A percentile compares a stretch with the other conserved stretches of the same genome.
Evolutionary conservation across 2,888 invertebrate species (phyloP).

Genomic region (Caenorhabditis sp.): DNA sequence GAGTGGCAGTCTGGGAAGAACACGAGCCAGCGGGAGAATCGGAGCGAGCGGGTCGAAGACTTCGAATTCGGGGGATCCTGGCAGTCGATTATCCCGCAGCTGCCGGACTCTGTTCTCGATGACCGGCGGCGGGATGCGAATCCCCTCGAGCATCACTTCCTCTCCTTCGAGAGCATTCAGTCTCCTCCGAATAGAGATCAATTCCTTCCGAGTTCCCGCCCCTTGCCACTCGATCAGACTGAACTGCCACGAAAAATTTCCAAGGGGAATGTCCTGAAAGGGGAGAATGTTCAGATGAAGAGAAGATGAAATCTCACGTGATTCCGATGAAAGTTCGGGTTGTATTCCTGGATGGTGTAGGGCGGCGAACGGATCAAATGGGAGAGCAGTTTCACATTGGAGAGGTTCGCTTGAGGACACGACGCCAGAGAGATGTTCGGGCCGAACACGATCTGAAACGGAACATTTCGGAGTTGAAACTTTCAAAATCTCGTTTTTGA

Average conservation of each 20-base stretch:
- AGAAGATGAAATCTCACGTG: too few species aligned
- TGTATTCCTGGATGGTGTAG: slow-evolving; percentile 37
- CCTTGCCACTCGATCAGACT: slow-evolving; percentile 45
- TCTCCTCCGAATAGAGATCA: background rate
- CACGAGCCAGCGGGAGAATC: background rate
- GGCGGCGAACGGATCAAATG: slow-evolving; percentile 55
- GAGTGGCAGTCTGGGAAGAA: slow-evolving; percentile 3
- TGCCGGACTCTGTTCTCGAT: slow-evolving; percentile 15
- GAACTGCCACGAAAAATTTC: slow-evolving; percentile 33
- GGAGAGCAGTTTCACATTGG: slow-evolving; percentile 38
- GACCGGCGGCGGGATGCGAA: slow-evolving; percentile 13
- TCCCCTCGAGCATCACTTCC: slow-evolving; percentile 16
- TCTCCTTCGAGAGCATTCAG: slow-evolving; percentile 7
- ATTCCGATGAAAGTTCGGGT: slow-evolving; percentile 16
- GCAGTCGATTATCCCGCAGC: background rate
- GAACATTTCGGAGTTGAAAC: background rate
- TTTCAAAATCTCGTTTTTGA: slow-evolving; percentile 2
- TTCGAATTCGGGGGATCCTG: slow-evolving; percentile 2
- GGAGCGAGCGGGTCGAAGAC: background rate
- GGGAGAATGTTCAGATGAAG: too few species aligned
- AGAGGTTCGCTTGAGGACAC: slow-evolving; percentile 44
- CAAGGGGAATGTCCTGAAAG: slow-evolving; percentile 23
- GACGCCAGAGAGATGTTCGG: slow-evolving; percentile 43
- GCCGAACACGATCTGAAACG: slow-evolving; percentile 49
- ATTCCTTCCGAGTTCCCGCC: slow-evolving; percentile 10